Conservation (phyloP, 2,113 vertebrate genomes). For the Ancistrus triradiatus region DNA sequence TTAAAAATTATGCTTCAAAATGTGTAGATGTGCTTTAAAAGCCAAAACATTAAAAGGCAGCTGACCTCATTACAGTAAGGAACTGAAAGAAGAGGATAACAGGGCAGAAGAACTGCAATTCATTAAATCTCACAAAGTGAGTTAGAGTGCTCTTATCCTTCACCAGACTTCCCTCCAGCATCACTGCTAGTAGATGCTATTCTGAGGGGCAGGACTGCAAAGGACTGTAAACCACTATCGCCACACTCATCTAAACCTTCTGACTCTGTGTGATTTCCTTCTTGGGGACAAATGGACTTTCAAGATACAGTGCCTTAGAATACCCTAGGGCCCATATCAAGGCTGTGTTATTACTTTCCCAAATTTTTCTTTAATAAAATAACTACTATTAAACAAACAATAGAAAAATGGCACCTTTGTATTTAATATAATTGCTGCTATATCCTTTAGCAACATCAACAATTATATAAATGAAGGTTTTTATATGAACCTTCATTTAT, state of each 20-base stretch:
- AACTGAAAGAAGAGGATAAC: constrained; percentile 1
- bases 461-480: no score
- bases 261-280: constrained; percentile 3
- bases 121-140: not conserved
- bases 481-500: no score
- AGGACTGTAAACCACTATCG: constrained; percentile 22
- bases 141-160: constrained; percentile 7
- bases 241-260: not conserved
- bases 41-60: not conserved
- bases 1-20: no score
- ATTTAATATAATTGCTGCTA: no score
- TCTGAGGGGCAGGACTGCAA: constrained; percentile 6
- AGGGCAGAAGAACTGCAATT: not conserved
- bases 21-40: not conserved
- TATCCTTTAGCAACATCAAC: no score
- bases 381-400: no score
- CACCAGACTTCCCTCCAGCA: constrained; percentile 20
- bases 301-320: not conserved
- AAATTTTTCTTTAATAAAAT: no score
- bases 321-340: no score
- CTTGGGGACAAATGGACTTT: constrained; percentile 7
- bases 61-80: not conserved
- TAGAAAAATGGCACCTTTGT: no score
- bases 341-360: no score
- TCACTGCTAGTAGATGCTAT: constrained; percentile 1